Conservation (phyloP, 2,888 invertebrate genomes). For the Pachymerium ferrugineum region DNA sequence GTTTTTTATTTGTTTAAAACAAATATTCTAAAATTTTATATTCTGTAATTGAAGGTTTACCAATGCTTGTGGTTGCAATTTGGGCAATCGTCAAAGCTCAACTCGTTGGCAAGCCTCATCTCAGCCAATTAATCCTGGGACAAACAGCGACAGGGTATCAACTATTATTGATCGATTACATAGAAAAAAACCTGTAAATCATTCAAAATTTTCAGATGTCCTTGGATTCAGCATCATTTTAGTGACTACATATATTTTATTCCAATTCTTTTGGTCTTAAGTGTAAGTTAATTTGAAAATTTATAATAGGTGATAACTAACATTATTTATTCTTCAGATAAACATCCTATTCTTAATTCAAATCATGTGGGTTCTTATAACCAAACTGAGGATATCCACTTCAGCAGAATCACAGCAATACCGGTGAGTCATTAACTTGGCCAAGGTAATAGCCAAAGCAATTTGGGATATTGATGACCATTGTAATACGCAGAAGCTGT, state of each 20-base stretch:
- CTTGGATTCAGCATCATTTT: slow-evolving; percentile 72
- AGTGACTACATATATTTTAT: slow-evolving; percentile 85
- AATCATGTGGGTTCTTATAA: slow-evolving; percentile 73
- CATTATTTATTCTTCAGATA: slow-evolving; percentile 40
- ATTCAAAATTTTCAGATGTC: slow-evolving; percentile 50
- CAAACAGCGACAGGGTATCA: not conserved
- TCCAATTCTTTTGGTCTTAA: slow-evolving; percentile 73
- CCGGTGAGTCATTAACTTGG: slow-evolving; percentile 42
- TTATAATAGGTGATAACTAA: slow-evolving; percentile 52
- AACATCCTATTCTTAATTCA: slow-evolving; percentile 47
- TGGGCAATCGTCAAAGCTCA: slow-evolving; percentile 56
- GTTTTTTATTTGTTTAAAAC: no score
- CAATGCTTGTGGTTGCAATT: slow-evolving; percentile 53
- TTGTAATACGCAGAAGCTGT: not conserved
- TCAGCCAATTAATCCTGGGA: not conserved
- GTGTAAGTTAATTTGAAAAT: slow-evolving; percentile 73
- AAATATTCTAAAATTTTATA: no score
- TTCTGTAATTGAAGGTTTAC: slow-evolving; percentile 52
- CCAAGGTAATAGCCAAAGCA: slow-evolving; percentile 30
- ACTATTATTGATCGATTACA: not conserved
- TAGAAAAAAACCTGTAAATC: not conserved
- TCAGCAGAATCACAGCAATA: slow-evolving; percentile 78
- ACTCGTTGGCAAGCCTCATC: not conserved
- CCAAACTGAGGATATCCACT: slow-evolving; percentile 84
- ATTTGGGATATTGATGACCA: not conserved